These are phyloP conservation scores for Sclerurus mexicanus DNA, from an alignment of 2,113 vertebrate genomes.

Conservation along the genomic window DNA sequence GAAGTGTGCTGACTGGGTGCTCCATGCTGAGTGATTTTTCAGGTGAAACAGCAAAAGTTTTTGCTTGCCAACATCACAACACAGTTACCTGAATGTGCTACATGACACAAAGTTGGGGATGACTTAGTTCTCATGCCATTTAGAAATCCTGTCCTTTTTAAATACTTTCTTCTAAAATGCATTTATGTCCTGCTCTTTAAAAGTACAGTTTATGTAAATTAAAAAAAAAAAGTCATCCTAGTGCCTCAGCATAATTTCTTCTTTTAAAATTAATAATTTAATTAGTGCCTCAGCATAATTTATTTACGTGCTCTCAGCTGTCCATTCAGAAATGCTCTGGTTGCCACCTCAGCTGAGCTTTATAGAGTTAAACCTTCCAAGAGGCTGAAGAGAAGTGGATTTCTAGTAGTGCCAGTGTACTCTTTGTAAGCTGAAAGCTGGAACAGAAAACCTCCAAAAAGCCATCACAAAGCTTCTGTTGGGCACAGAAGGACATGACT, in stretches of 20 bases:
- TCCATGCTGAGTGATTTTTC: neutral
- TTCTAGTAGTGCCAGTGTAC: neutral
- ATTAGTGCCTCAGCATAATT: neutral
- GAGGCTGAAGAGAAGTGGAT: neutral
- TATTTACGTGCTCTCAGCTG: neutral
- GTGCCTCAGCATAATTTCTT: neutral
- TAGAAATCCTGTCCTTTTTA: neutral
- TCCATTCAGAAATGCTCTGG: neutral
- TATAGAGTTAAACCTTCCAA: neutral
- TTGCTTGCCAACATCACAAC: neutral
- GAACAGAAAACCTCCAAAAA: neutral
- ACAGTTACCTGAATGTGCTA: neutral
- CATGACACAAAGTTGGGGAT: fast-evolving
- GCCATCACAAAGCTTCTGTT: neutral
- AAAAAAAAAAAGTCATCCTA: neutral
- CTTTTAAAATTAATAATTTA: neutral
- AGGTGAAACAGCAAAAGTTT: neutral
- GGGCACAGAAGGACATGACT: neutral
- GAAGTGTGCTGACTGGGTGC: neutral
- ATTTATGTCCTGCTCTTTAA: neutral
- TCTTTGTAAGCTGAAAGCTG: neutral
- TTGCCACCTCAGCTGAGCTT: neutral
- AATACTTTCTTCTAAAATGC: neutral
- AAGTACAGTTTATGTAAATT: neutral
- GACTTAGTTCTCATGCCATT: neutral